Evolutionary conservation across 1,140 invertebrate genomes (phyloP).

Genomic region (Saccostrea glomerata): DNA sequence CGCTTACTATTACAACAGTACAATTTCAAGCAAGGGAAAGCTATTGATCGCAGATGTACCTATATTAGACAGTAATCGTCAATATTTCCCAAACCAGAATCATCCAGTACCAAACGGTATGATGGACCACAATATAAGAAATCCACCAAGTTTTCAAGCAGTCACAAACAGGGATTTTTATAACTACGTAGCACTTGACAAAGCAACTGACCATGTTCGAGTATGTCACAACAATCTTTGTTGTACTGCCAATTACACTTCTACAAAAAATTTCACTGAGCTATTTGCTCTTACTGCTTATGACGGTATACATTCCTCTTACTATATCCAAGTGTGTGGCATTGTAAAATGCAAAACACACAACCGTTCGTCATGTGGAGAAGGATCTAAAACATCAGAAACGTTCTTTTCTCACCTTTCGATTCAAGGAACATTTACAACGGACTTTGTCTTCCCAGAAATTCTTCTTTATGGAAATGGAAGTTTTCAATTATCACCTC

Average conservation of each 20-base stretch:
- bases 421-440: slow-evolving; percentile 64
- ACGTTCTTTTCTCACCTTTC: slow-evolving; percentile 60
- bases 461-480: slow-evolving; percentile 57
- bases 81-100: slow-evolving; percentile 40
- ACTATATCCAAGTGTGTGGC: slow-evolving; percentile 73
- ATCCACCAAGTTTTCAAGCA: slow-evolving; percentile 41
- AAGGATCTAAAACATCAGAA: slow-evolving; percentile 44
- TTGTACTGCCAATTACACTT: slow-evolving; percentile 64
- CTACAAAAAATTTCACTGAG: slow-evolving; percentile 35
- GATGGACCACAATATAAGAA: not conserved
- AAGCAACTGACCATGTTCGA: slow-evolving; percentile 35
- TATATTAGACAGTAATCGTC: slow-evolving; percentile 10
- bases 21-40: slow-evolving; percentile 32
- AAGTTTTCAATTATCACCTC: slow-evolving; percentile 34
- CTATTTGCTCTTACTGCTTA: slow-evolving; percentile 74
- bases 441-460: slow-evolving; percentile 68
- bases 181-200: slow-evolving; percentile 61
- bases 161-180: slow-evolving; percentile 62
- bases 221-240: slow-evolving; percentile 68
- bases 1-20: slow-evolving; percentile 61
- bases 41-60: slow-evolving; percentile 62
- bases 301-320: slow-evolving; percentile 70
- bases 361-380: slow-evolving; percentile 59
- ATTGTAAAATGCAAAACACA: slow-evolving; percentile 67
- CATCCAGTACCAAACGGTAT: not conserved